Base-by-base conservation (phyloP, 2,888 invertebrate species). In the Poecilobothrus nobilitatus region DNA sequence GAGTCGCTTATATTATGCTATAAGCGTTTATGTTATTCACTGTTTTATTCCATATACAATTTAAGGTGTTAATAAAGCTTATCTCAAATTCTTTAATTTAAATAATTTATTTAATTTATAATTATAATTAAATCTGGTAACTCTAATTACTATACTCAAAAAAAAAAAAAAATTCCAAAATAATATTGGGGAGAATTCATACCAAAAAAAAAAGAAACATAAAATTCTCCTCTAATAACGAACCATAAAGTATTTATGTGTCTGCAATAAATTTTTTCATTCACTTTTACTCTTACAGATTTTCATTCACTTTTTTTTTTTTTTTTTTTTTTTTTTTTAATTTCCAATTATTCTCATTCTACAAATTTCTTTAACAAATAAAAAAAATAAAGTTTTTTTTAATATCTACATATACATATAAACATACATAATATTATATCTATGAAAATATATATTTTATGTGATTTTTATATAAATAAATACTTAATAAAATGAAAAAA, bases 221-320 rank as follows among this genome's bases (percentile, higher is more conserved):
- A 44, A n/a, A 12, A 53, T 53, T 12, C 18, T 53, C n/a, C 7
- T 15, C 53, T 53, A 15, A 37, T 37, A 37, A 37, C 53, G 2
- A 53, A 53, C 53, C 53, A 53, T 53, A 53, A 53, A 53, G 53
- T 53, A 27, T 63, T 63, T 70, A 70, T 71, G 68, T 70, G 71
- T 68, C 71, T 71, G 70, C 68, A 71, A 70, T 71, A 71, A 71
- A 71, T 70, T 71, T 27, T 71, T 71, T 71, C 71, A 71, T 72
- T 70, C 71, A 72, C 68, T 70, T 70, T 68, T 63, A 63, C 63
- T 63, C 63, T 63, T 63, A 33, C 12, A 18, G 6, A 33, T 27
- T 53, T 18, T 53, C 15, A 12, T 53, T 12, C 15, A 18, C 18
- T 15, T 53, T 18, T 6, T 18, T 15, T 12, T 53, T 12, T 53